These are phyloP conservation scores for Caenorhabditis tropicalis DNA, from an alignment of 1,140 invertebrate species.

Conservation along the genomic window DNA sequence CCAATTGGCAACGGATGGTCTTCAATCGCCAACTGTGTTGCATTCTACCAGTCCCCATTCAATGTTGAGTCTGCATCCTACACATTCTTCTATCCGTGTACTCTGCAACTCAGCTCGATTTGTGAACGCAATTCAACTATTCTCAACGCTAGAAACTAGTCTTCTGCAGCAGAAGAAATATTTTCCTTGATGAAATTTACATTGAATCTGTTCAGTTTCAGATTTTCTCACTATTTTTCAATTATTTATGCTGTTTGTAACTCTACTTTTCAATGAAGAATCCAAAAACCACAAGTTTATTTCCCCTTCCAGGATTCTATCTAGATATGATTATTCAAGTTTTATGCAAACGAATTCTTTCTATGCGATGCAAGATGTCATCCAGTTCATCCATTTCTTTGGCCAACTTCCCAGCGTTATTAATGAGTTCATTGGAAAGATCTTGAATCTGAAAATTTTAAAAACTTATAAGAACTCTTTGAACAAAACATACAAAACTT, in stretches of 20 bases:
- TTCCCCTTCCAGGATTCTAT: too few species aligned
- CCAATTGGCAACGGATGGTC: slow-evolving; percentile 18
- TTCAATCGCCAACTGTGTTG: background rate
- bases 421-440: background rate
- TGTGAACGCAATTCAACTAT: slow-evolving; percentile 12
- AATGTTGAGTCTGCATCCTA: background rate
- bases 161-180: too few species aligned
- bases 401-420: background rate
- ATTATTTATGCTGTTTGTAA: too few species aligned
- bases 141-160: slow-evolving; percentile 20
- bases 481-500: background rate
- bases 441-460: background rate
- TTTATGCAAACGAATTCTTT: background rate
- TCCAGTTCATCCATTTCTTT: background rate
- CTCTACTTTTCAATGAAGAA: too few species aligned
- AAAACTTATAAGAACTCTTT: background rate
- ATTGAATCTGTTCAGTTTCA: too few species aligned
- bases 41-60: background rate
- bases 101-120: background rate
- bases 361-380: background rate
- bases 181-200: too few species aligned
- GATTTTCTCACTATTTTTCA: too few species aligned
- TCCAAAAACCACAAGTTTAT: too few species aligned
- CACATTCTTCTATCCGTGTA: slow-evolving; percentile 28
- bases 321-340: background rate